Percentiles rank a stretch among this genome's conserved stretches.
Evolutionary conservation across 2,888 invertebrate species (phyloP).

Genomic region (Uropetala carovei): DNA sequence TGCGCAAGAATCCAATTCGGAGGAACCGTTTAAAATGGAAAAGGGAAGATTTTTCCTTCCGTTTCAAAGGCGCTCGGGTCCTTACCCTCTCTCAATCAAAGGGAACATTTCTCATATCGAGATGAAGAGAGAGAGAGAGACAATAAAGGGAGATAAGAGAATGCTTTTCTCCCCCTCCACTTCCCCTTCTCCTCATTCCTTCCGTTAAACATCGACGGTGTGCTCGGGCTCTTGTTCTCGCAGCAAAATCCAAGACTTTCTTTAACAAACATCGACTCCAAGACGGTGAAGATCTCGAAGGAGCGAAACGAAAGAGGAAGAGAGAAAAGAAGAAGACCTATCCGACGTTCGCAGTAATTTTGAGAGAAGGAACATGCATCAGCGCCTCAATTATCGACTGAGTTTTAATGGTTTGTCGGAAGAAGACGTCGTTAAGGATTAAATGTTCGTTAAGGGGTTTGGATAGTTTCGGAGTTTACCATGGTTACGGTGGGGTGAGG

Average conservation of each 20-base stretch:
- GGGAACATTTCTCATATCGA: background rate
- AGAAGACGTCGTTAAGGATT: slow-evolving; percentile 3
- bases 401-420: background rate
- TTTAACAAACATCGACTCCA: background rate
- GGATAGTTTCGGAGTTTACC: background rate
- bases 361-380: background rate
- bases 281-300: background rate
- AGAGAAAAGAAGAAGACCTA: background rate
- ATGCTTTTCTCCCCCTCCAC: background rate
- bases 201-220: background rate
- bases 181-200: background rate
- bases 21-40: background rate
- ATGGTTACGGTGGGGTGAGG: background rate
- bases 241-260: background rate
- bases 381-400: background rate
- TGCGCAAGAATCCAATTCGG: background rate
- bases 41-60: background rate
- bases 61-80: background rate
- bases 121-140: background rate
- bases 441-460: background rate
- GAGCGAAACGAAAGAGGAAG: background rate
- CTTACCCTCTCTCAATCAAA: background rate
- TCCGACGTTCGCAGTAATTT: background rate
- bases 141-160: too few relatives aligned
- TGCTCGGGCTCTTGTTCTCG: background rate